Evolutionary conservation across 2,797 vertebrate species (phyloP).

Genomic region (Anisognathus igniventris): DNA sequence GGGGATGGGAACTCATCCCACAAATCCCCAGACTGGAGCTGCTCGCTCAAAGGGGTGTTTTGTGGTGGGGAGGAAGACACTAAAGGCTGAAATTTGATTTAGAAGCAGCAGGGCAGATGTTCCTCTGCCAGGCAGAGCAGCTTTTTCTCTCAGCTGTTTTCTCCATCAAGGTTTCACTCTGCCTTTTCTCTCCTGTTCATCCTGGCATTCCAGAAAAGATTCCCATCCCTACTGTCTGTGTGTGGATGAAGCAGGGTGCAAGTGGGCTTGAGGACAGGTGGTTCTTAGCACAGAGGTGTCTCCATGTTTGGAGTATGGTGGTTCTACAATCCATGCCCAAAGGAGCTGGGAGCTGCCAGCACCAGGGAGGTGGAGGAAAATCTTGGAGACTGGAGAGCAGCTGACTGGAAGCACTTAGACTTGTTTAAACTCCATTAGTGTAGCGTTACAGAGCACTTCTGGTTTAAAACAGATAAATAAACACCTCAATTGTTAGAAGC

Average conservation of each 20-base stretch:
- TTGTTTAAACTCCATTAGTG: not conserved
- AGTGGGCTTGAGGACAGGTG: not conserved
- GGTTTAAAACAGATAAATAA: not conserved
- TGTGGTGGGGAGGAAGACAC: not conserved
- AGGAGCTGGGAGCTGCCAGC: not conserved
- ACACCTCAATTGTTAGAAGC: not conserved
- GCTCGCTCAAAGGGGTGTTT: not conserved
- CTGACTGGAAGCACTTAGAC: not conserved
- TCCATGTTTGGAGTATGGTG: rapidly evolving
- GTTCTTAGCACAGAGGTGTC: not conserved
- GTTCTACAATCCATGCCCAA: not conserved
- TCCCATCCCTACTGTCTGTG: not conserved
- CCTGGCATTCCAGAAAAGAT: not conserved
- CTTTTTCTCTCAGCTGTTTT: not conserved
- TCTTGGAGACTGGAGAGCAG: not conserved
- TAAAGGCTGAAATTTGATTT: not conserved
- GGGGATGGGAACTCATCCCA: not conserved
- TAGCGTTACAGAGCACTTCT: not conserved
- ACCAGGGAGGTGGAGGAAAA: not conserved
- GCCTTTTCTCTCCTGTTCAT: not conserved
- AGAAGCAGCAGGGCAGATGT: not conserved
- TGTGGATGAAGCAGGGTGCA: not conserved
- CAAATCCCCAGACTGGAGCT: not conserved
- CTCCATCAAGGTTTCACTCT: not conserved
- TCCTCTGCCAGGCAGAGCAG: not conserved